phyloP scores from a whole-genome alignment of 2,113 vertebrate genomes.

The Athene cunicularia region DNA sequence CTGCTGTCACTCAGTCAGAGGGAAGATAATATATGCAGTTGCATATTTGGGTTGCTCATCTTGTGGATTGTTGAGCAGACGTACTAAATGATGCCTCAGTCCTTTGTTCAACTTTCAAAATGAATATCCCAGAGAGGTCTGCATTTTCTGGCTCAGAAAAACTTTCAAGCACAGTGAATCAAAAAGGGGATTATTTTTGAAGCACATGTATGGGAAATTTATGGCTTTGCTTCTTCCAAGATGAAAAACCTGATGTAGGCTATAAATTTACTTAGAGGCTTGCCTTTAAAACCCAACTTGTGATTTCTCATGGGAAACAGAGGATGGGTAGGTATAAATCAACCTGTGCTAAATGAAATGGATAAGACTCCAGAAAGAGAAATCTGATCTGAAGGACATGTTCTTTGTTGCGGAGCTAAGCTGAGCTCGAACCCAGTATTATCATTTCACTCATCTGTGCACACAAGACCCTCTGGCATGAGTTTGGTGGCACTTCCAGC shows the following conservation, averaged over 20 bases:
- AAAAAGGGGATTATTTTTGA: slow-evolving; percentile 12
- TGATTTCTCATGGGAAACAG: slow-evolving; percentile 13
- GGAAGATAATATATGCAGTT: neutral
- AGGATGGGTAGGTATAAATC: neutral
- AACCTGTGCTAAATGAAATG: neutral
- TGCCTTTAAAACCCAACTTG: slow-evolving; percentile 7
- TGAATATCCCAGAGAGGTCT: slow-evolving; percentile 7
- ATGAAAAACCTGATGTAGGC: slow-evolving; percentile 1
- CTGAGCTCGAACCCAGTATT: neutral
- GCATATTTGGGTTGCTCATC: slow-evolving; percentile 10
- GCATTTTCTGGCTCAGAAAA: slow-evolving; percentile 36
- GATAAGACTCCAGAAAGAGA: neutral
- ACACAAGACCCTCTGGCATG: neutral
- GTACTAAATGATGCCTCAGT: neutral
- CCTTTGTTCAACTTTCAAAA: slow-evolving; percentile 32
- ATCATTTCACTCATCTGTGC: neutral
- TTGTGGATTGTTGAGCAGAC: neutral
- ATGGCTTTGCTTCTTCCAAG: slow-evolving; percentile 15
- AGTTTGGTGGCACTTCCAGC: neutral
- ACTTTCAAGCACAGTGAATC: slow-evolving; percentile 9
- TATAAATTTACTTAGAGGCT: slow-evolving; percentile 15
- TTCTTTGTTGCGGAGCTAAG: neutral
- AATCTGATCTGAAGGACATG: neutral
- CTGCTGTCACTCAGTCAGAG: neutral
- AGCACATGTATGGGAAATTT: neutral